Conservation (phyloP, 2,888 invertebrate genomes). For the Acheta domesticus region DNA sequence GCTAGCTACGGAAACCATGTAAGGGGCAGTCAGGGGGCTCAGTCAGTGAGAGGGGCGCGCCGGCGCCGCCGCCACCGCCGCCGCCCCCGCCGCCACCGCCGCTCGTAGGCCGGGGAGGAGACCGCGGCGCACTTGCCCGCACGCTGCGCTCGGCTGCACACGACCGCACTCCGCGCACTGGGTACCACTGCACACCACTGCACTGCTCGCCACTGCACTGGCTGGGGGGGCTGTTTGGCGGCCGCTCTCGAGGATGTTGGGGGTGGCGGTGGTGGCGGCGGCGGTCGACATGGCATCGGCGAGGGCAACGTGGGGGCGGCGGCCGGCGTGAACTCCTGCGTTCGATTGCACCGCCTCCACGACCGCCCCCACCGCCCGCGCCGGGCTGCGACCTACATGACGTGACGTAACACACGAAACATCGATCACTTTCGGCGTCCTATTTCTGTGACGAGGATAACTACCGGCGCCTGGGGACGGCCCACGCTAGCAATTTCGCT, state of each 20-base stretch:
- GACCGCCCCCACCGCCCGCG: background rate
- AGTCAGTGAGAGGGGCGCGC: background rate
- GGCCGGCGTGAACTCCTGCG: background rate
- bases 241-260: no score
- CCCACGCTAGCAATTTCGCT: constrained; percentile 1
- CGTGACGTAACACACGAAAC: constrained; percentile 18
- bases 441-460: constrained; percentile 18
- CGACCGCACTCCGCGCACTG: background rate
- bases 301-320: background rate
- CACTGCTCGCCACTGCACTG: background rate
- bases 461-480: constrained; percentile 9
- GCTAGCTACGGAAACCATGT: constrained; percentile 18
- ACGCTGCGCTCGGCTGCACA: no score
- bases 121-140: no score
- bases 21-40: background rate
- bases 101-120: no score
- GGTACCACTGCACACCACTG: background rate
- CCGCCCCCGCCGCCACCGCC: no score
- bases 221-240: no score
- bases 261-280: no score
- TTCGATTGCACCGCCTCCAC: background rate
- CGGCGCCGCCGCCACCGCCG: no score
- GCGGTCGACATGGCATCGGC: no score
- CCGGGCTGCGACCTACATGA: constrained; percentile 4
- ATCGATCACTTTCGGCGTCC: constrained; percentile 18